Evolutionary conservation across 2,113 vertebrate genomes (phyloP).

Genomic region (Cichladusa arquata): DNA sequence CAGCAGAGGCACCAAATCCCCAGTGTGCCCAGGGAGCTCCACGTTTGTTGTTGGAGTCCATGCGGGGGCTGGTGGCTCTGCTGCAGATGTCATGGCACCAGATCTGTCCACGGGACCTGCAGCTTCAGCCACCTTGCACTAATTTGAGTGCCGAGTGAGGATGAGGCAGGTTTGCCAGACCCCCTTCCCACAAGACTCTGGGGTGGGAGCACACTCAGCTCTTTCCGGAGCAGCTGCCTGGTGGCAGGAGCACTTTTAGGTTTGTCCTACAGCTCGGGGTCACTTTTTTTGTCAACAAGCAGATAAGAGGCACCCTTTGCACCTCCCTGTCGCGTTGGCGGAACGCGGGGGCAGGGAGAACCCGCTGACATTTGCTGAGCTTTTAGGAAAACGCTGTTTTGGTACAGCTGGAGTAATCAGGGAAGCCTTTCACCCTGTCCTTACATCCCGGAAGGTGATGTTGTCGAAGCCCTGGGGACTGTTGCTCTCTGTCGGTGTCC

Average conservation of each 20-base stretch:
- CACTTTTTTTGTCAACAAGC: neutral
- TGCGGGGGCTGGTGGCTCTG: neutral
- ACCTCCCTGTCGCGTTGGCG: neutral
- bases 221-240: neutral
- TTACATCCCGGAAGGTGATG: conserved; percentile 71
- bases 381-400: neutral
- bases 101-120: accelerated
- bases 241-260: neutral
- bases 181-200: neutral
- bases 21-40: accelerated
- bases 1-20: neutral
- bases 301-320: conserved; percentile 43
- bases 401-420: neutral
- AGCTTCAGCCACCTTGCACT: neutral
- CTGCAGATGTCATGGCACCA: neutral
- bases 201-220: neutral
- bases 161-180: neutral
- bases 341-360: accelerated
- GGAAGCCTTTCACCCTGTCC: neutral
- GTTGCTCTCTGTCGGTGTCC: accelerated
- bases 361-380: neutral
- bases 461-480: conserved; percentile 61
- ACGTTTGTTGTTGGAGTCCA: accelerated
- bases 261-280: neutral
- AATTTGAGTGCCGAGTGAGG: neutral